These are phyloP conservation scores for Takifugu flavidus DNA, from an alignment of 2,113 vertebrate genomes.

Conservation along the genomic window DNA sequence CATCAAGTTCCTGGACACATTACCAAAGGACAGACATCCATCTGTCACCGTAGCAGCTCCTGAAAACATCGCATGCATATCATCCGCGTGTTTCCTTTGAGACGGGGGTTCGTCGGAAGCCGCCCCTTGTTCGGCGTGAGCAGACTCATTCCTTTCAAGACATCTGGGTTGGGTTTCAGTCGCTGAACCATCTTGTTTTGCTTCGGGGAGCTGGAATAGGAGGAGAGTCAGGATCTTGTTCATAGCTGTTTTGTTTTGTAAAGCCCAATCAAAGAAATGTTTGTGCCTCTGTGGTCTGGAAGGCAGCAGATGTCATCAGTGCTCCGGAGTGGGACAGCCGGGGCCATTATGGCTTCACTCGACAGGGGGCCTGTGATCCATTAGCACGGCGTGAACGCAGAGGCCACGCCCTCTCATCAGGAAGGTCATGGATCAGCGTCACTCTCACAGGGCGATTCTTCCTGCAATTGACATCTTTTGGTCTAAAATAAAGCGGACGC, in stretches of 20 bases:
- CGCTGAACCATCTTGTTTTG: conserved; percentile 54
- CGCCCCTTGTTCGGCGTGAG: conserved; percentile 10
- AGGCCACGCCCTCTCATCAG: conserved; percentile 15
- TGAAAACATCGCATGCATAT: conserved; percentile 1
- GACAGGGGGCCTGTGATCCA: conserved; percentile 3
- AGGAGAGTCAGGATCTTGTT: conserved; percentile 35
- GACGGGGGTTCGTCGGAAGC: conserved; percentile 20
- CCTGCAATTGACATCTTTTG: no score
- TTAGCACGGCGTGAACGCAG: not conserved
- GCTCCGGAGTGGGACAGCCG: conserved; percentile 2
- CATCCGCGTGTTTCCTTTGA: conserved; percentile 17
- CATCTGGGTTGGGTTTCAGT: conserved; percentile 56
- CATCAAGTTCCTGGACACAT: conserved; percentile 25
- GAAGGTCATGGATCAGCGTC: not conserved
- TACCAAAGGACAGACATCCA: conserved; percentile 3
- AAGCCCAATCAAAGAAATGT: conserved; percentile 33
- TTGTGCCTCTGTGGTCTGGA: conserved; percentile 26
- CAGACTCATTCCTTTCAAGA: conserved; percentile 21
- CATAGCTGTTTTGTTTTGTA: conserved; percentile 42
- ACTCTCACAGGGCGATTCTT: not conserved
- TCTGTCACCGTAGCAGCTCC: not conserved
- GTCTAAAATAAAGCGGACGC: no score
- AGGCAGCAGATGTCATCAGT: conserved; percentile 27
- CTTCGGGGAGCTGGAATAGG: conserved; percentile 32
- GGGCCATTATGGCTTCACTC: not conserved